A percentile compares a stretch with the other conserved stretches of the same genome.
Conservation (phyloP, 2,113 vertebrate genomes). For the Castor canadensis region DNA sequence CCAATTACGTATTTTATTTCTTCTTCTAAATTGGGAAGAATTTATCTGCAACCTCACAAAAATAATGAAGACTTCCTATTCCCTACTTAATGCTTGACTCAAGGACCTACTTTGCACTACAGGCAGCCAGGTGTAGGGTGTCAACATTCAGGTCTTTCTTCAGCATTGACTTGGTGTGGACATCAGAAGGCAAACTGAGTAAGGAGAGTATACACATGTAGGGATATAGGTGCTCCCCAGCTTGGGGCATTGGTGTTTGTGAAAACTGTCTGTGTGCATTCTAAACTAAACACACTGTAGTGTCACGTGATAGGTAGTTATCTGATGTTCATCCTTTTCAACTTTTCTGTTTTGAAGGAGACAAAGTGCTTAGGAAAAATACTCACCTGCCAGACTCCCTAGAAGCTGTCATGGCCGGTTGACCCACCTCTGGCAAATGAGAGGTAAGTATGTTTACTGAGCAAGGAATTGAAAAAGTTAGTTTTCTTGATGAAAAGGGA, state of each 20-base stretch:
- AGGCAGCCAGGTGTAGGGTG: not conserved
- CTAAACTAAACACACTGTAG: not conserved
- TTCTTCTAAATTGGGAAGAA: too few species aligned
- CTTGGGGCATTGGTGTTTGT: not conserved
- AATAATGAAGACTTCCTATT: too few species aligned
- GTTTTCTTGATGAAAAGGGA: conserved; percentile 7
- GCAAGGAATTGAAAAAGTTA: conserved; percentile 21
- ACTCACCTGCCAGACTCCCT: not conserved
- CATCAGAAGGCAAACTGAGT: not conserved
- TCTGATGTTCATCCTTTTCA: not conserved
- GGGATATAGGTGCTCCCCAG: not conserved
- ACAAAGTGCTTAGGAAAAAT: not conserved
- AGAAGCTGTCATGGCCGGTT: not conserved
- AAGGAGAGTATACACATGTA: not conserved
- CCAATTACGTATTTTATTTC: too few species aligned
- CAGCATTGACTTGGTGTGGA: not conserved
- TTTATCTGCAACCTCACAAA: too few species aligned
- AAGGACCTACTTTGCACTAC: too few species aligned
- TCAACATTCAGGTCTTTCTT: not conserved
- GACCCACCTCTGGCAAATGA: conserved; percentile 7
- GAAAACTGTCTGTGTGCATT: not conserved
- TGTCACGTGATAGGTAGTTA: conserved; percentile 28
- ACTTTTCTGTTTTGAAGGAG: not conserved
- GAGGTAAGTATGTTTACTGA: not conserved
- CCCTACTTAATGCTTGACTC: too few species aligned